These are phyloP conservation scores for Amyelois transitella DNA, from an alignment of 1,140 invertebrate genomes.

Conservation along the genomic window DNA sequence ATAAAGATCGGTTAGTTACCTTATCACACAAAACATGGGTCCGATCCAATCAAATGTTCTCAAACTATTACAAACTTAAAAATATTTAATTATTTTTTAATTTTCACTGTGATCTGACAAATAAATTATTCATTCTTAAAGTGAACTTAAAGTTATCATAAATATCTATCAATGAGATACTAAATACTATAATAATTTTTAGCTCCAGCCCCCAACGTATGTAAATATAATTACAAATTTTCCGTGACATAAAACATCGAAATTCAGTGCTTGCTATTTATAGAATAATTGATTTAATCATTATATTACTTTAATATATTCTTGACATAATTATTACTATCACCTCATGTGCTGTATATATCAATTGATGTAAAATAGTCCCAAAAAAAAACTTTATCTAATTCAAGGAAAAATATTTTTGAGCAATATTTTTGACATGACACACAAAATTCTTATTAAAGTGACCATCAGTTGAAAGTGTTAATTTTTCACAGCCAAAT, in stretches of 20 bases:
- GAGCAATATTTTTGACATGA: too few relatives aligned
- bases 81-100: too few relatives aligned
- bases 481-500: too few relatives aligned
- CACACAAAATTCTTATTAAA: too few relatives aligned
- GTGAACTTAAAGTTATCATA: slow-evolving; percentile 15
- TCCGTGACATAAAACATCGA: slow-evolving; percentile 64
- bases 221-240: slow-evolving; percentile 61
- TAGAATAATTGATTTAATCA: slow-evolving; percentile 40
- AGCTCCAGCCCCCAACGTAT: slow-evolving; percentile 38
- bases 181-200: slow-evolving; percentile 6
- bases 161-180: slow-evolving; percentile 26
- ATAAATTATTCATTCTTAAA: too few relatives aligned
- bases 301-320: not conserved
- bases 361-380: slow-evolving; percentile 4
- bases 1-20: too few relatives aligned
- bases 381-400: not conserved
- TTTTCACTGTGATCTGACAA: too few relatives aligned
- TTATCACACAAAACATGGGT: too few relatives aligned
- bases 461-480: too few relatives aligned
- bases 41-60: too few relatives aligned
- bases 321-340: slow-evolving; percentile 3
- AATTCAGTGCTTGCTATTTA: slow-evolving; percentile 68
- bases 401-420: too few relatives aligned
- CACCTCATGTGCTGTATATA: slow-evolving; percentile 11
- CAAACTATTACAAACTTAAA: too few relatives aligned